Conservation (phyloP, 2,888 invertebrate genomes). For the Cephus rjabovi region DNA sequence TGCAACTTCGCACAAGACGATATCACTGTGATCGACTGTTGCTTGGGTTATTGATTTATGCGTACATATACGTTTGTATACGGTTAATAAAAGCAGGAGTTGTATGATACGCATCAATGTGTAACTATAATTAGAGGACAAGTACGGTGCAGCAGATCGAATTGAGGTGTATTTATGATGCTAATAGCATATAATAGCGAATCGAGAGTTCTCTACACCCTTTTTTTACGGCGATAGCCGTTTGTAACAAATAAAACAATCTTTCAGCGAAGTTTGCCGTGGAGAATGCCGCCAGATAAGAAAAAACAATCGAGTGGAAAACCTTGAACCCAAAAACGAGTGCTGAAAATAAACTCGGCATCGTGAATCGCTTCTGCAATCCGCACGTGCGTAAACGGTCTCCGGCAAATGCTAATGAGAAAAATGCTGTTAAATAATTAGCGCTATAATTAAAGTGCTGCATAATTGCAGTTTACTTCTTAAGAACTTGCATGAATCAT, state of each 20-base stretch:
- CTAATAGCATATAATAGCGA: neutral
- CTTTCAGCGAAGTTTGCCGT: neutral
- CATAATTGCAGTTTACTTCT: neutral
- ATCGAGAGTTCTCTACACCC: neutral
- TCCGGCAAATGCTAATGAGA: neutral
- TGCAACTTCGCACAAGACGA: conserved; percentile 3
- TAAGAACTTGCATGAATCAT: neutral
- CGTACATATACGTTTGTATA: neutral
- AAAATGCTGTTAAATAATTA: neutral
- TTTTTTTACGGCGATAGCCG: neutral
- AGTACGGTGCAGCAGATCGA: neutral
- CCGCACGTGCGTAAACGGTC: neutral
- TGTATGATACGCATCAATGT: neutral
- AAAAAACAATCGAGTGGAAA: conserved; percentile 26
- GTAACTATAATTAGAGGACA: conserved; percentile 1
- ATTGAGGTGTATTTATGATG: neutral
- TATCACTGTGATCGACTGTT: conserved; percentile 2
- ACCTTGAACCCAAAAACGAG: conserved; percentile 28
- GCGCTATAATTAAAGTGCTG: neutral
- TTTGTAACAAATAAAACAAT: neutral
- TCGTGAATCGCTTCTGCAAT: conserved; percentile 5
- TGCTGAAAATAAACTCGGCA: conserved; percentile 19
- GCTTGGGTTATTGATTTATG: conserved; percentile 10
- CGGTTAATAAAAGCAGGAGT: neutral
- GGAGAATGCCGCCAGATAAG: conserved; percentile 23